Evolutionary conservation across 2,888 invertebrate genomes (phyloP).

Genomic region (Hypolimnas misippus): DNA sequence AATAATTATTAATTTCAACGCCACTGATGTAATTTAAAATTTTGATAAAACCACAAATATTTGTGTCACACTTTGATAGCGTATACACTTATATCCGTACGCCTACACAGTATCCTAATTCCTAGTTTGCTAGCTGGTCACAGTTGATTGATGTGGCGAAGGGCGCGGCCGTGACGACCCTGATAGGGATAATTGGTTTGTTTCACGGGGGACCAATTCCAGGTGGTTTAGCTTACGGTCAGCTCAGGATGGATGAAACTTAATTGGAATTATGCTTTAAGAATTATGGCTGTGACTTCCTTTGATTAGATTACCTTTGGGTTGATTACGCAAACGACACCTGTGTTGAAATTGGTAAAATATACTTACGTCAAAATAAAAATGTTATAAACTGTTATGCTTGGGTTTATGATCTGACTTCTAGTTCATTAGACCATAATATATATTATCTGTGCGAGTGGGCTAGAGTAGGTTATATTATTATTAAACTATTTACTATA

Average conservation of each 20-base stretch:
- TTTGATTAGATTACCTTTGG: background rate
- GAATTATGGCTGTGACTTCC: background rate
- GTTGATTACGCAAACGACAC: background rate
- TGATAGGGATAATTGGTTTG: slow-evolving; percentile 51
- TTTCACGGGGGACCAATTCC: slow-evolving; percentile 38
- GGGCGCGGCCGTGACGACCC: slow-evolving; percentile 47
- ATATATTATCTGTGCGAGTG: too few species aligned
- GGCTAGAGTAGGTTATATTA: too few species aligned
- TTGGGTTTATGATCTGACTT: too few species aligned
- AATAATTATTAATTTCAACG: too few species aligned
- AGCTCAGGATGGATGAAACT: slow-evolving; percentile 20
- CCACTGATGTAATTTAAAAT: too few species aligned
- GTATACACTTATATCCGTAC: too few species aligned
- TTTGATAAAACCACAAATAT: too few species aligned
- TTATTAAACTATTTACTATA: too few species aligned
- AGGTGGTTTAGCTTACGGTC: slow-evolving; percentile 20
- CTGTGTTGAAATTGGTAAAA: background rate
- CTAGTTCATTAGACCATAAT: too few species aligned
- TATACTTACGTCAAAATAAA: background rate
- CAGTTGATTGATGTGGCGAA: slow-evolving; percentile 55
- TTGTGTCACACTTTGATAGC: too few species aligned
- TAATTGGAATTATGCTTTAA: slow-evolving; percentile 28
- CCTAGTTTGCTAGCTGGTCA: slow-evolving; percentile 40
- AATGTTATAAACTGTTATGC: too few species aligned
- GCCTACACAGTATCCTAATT: background rate